Conservation (phyloP, 2,113 vertebrate species). For the Istiophorus platypterus region DNA sequence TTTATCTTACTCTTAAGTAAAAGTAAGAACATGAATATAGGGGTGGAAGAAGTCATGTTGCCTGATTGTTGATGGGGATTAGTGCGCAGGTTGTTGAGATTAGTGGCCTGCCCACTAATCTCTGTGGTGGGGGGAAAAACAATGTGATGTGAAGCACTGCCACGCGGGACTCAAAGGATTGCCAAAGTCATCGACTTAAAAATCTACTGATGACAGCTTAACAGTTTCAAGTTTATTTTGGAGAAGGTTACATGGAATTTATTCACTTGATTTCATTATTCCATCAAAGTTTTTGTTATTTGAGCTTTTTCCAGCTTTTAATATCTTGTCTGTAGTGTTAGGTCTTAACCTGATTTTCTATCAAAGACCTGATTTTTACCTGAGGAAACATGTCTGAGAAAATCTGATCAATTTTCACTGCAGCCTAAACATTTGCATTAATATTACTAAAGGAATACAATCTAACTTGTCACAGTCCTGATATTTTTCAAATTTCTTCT, state of each 20-base stretch:
- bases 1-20: slow-evolving; percentile 33
- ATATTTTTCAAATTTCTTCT: slow-evolving; percentile 22
- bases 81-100: slow-evolving; percentile 47
- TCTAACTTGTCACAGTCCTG: slow-evolving; percentile 1
- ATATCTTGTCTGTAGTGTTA: not conserved
- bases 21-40: slow-evolving; percentile 29
- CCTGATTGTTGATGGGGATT: slow-evolving; percentile 51
- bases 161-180: not conserved
- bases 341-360: not conserved
- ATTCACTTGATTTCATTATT: not conserved
- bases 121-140: slow-evolving; percentile 20
- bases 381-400: not conserved
- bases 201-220: slow-evolving; percentile 6
- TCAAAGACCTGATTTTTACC: not conserved
- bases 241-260: not conserved
- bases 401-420: slow-evolving; percentile 5
- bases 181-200: slow-evolving; percentile 1
- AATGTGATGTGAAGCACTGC: slow-evolving; percentile 4
- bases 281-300: not conserved
- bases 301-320: not conserved
- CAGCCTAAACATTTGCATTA: not conserved
- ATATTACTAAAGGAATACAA: not conserved
- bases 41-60: slow-evolving; percentile 26
- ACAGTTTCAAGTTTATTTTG: not conserved
- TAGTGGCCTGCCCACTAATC: slow-evolving; percentile 31